Evolutionary conservation across 2,113 vertebrate species (phyloP), one percentile per base, ranked within the genome.

Genomic region (Columbina picui): DNA sequence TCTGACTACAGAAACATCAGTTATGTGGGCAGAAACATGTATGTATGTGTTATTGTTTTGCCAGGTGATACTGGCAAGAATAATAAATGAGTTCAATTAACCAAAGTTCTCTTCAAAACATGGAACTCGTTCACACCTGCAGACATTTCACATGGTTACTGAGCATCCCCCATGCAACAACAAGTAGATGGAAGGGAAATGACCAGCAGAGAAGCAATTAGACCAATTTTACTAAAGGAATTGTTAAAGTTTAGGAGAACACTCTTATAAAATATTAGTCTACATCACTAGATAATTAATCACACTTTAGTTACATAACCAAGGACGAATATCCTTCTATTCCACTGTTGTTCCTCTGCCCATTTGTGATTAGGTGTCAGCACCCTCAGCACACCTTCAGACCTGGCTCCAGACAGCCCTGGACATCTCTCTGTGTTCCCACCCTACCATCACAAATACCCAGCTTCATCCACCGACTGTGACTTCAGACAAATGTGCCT

Each of bases 361-460:
- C 1, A 0, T 70, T 50, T 63, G 15, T 15, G 18, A 10, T 61
- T 55, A 53, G 11, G 17, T 39, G 18, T 34, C 57, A 77, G 43
- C 50, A 70, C 7, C 13, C 32, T 19, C 73, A 67, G 30, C 22
- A 49, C 14, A 34, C 29, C 17, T 53, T 77, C 57, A 39, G 30
- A 15, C 14, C 34, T 32, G 39, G 29, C 60, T 80, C 38, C 36
- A 71, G 60, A 32, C 39, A 74, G 26, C 18, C 10, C 18, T 43
- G 22, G 20, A 29, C 10, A 38, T 7, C 38, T 19, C 49, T 29
- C 0, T 8, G 36, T n/a, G 9, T 39, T 79, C 68, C 32, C 39
- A 4, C 14, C 14, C 34, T 71, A 19, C 34, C 4, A 16, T 29
- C 4, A 0, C 0, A 0, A 43, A 73, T 9, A 71, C 22, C 7